Percentiles rank a stretch among this genome's conserved stretches.
Conservation (phyloP, 2,113 vertebrate genomes). For the Apus apus region DNA sequence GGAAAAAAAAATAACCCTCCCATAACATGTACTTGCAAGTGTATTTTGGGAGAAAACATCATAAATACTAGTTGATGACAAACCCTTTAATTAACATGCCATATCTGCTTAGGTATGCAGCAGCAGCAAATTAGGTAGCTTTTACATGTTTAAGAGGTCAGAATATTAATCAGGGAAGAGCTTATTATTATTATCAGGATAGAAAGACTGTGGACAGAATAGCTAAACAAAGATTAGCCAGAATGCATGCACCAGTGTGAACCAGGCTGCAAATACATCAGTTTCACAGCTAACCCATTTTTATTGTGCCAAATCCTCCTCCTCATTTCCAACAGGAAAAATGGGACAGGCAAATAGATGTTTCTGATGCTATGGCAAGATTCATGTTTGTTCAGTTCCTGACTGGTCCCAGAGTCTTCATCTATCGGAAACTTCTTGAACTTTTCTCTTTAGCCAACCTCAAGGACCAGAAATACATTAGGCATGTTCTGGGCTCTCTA, state of each 20-base stretch:
- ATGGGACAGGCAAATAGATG: not conserved
- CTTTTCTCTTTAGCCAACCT: not conserved
- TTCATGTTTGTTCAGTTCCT: not conserved
- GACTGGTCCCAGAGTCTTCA: not conserved
- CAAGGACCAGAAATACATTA: not conserved
- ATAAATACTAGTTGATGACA: conserved; percentile 45
- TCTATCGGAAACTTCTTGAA: not conserved
- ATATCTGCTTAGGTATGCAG: conserved; percentile 38
- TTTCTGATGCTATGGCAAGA: not conserved
- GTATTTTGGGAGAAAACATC: conserved; percentile 10
- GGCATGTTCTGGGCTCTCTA: not conserved
- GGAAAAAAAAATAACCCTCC: not conserved
- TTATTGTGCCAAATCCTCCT: not conserved
- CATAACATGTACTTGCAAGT: conserved; percentile 14
- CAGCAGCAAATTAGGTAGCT: conserved; percentile 54
- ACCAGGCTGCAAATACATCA: not conserved
- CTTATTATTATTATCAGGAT: conserved; percentile 51
- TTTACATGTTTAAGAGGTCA: conserved; percentile 70
- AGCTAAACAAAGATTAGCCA: conserved; percentile 59
- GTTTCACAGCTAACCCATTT: not conserved
- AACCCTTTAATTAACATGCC: conserved; percentile 63
- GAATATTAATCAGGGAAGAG: conserved; percentile 61
- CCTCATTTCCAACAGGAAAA: not conserved
- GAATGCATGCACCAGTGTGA: not conserved
- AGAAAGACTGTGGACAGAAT: conserved; percentile 57